A percentile compares a stretch with the other conserved stretches of the same genome.
Evolutionary conservation across 2,888 invertebrate species (phyloP).

Genomic region (Rotaria socialis): DNA sequence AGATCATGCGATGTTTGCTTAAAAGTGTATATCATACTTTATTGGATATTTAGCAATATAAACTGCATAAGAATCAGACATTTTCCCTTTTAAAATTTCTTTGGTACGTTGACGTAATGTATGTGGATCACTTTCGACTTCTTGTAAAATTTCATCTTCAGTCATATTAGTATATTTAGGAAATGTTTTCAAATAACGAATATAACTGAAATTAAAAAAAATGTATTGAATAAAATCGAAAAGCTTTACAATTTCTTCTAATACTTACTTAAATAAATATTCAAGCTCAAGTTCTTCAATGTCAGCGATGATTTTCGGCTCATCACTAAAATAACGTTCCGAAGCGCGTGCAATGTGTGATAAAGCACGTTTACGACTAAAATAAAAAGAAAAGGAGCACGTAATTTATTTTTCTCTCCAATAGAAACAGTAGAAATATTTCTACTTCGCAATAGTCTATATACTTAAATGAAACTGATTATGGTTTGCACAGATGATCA

Average conservation of each 20-base stretch:
- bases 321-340: not conserved
- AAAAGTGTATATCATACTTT: not conserved
- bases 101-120: constrained; percentile 36
- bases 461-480: too few species aligned
- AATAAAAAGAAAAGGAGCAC: not conserved
- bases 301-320: constrained; percentile 14
- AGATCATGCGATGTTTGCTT: too few species aligned
- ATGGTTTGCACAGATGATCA: too few species aligned
- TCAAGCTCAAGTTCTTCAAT: constrained; percentile 32
- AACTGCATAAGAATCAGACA: not conserved
- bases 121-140: constrained; percentile 34
- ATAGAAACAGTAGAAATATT: too few species aligned
- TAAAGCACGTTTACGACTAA: not conserved
- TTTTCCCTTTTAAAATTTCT: constrained; percentile 34
- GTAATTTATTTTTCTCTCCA: too few species aligned
- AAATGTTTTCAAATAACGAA: constrained; percentile 36
- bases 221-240: too few species aligned
- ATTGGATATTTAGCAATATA: constrained; percentile 23
- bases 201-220: not conserved
- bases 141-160: constrained; percentile 4
- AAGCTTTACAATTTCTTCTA: too few species aligned
- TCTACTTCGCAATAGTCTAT: too few species aligned
- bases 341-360: constrained; percentile 19
- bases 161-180: constrained; percentile 1
- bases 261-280: constrained; percentile 25